These are phyloP conservation scores for Scolopax bukidnonensis DNA, from an alignment of 2,797 vertebrate species.

Conservation along the genomic window DNA sequence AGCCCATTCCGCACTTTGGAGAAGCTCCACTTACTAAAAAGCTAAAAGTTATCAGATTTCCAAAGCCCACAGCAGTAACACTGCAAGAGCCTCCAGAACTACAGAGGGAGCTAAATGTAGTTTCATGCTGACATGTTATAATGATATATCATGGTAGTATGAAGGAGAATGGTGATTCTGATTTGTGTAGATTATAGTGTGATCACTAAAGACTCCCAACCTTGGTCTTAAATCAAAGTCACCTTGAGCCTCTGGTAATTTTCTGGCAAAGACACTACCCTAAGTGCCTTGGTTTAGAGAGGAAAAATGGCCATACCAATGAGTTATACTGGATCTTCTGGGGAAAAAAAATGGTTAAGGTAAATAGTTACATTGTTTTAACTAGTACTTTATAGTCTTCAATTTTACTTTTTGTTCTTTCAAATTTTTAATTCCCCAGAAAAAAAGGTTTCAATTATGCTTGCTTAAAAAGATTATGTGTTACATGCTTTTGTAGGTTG, in stretches of 20 bases:
- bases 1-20: background rate
- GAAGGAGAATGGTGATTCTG: background rate
- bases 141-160: background rate
- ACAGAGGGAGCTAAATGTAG: background rate
- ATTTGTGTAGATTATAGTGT: background rate
- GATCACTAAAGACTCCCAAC: background rate
- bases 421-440: background rate
- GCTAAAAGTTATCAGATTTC: background rate
- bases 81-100: background rate
- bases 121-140: background rate
- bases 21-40: background rate
- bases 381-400: background rate
- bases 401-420: background rate
- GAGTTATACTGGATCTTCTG: background rate
- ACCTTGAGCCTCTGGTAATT: background rate
- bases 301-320: background rate
- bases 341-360: slow-evolving; percentile 7
- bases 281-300: slow-evolving; percentile 11
- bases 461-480: background rate
- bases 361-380: background rate
- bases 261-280: slow-evolving; percentile 27
- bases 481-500: slow-evolving; percentile 30
- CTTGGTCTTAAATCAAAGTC: background rate
- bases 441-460: background rate
- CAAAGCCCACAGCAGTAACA: background rate